Evolutionary conservation across 1,140 invertebrate genomes (phyloP), one percentile per base, ranked within the genome.

Genomic region (Octopus sinensis): DNA sequence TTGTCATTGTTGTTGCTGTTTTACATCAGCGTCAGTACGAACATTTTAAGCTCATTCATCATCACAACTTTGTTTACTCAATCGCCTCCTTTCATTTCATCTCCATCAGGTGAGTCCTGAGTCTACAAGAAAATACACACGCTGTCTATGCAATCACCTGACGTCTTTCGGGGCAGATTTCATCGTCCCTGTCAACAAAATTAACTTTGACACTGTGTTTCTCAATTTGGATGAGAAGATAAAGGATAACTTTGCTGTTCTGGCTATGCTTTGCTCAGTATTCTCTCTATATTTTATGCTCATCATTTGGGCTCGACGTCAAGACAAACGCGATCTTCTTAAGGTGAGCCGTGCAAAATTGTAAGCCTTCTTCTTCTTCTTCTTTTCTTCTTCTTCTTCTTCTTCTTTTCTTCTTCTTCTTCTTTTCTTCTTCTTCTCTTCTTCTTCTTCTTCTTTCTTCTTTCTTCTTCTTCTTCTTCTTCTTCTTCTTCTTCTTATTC

Each of bases 181-280:
- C 75, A 86, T 86, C 73, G 84, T 87, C 43, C 87, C 87, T 7
- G 84, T 85, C 23, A 88, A 88, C 80, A 77, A 73, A n/a, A 86
- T 88, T 78, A 81, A 85, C 80, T 88, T 88, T 79, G 79, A 84
- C 56, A 86, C 84, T 13, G 87, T 88, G 12, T 89, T 89, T 77
- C 68, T 80, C 23, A 82, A 88, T 82, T 79, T 88, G 54, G 86
- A 81, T 9, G 80, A 80, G 4, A 87, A 87, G 75, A 52, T 88
- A 5, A 79, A 76, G 17, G 88, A 89, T 76, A 89, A 89, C 81
- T 83, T 83, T 78, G 83, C 86, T 73, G 87, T 89, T 17, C 82
- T 89, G 10, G 80, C 83, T 10, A 84, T 84, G 9, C 79, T 89
- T 10, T 85, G 82, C 81, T 23, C 83, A 30, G 84, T 87, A 30